Percentiles rank a stretch among this genome's conserved stretches.
Evolutionary conservation across 2,888 invertebrate genomes (phyloP).

Genomic region (Eugnorisma glareosa): DNA sequence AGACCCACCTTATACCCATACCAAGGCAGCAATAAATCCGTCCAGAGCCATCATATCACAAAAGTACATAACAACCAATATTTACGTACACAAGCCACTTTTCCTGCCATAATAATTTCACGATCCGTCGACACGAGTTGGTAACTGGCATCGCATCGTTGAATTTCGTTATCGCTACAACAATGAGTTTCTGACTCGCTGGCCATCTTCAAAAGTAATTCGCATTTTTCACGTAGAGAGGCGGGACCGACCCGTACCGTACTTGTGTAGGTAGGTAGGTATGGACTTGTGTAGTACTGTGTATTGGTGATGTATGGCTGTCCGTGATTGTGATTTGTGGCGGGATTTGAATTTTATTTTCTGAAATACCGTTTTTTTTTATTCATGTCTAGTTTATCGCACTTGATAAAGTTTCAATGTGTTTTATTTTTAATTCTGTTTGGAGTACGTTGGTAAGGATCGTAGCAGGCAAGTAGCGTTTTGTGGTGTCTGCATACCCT

Average conservation of each 20-base stretch:
- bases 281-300: slow-evolving; percentile 25
- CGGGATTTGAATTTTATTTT: slow-evolving; percentile 6
- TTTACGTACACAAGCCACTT: slow-evolving; percentile 71
- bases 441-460: background rate
- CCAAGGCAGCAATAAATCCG: slow-evolving; percentile 22
- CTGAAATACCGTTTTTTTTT: background rate
- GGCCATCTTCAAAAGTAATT: slow-evolving; percentile 86
- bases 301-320: slow-evolving; percentile 54
- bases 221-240: slow-evolving; percentile 82
- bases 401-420: background rate
- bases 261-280: slow-evolving; percentile 28
- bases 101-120: slow-evolving; percentile 84
- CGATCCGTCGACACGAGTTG: slow-evolving; percentile 75
- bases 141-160: slow-evolving; percentile 75
- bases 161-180: slow-evolving; percentile 85
- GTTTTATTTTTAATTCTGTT: background rate
- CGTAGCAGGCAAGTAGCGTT: background rate
- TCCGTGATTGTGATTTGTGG: slow-evolving; percentile 37
- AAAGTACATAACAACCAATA: slow-evolving; percentile 55
- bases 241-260: slow-evolving; percentile 59
- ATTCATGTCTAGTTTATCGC: background rate
- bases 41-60: slow-evolving; percentile 23
- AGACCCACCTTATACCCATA: background rate
- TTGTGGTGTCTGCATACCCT: background rate
- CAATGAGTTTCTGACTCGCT: slow-evolving; percentile 89